Conservation (phyloP, 2,888 invertebrate species). For the Andrena minutula region DNA sequence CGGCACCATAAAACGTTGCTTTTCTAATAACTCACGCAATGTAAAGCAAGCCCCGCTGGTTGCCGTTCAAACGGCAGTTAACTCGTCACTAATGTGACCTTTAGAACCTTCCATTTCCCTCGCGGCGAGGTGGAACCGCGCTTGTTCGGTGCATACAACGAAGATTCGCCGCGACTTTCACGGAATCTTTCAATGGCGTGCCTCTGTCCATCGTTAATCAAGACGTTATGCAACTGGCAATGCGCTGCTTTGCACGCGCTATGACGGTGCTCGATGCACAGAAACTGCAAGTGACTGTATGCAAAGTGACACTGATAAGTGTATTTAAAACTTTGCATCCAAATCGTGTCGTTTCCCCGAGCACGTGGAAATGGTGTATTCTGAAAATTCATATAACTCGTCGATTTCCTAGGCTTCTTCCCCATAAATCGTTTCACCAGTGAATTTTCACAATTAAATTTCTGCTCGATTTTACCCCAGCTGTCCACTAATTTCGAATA, state of each 20-base stretch:
- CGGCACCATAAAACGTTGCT: neutral
- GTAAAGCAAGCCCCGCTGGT: neutral
- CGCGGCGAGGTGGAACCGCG: neutral
- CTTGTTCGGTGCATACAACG: neutral
- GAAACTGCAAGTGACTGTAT: too few relatives aligned
- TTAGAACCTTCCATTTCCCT: slow-evolving; percentile 40
- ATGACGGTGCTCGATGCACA: neutral
- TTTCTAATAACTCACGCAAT: slow-evolving; percentile 24
- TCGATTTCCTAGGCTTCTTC: too few relatives aligned
- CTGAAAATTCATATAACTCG: too few relatives aligned
- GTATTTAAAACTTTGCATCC: too few relatives aligned
- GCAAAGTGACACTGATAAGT: too few relatives aligned
- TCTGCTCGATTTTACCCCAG: too few relatives aligned
- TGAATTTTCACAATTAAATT: too few relatives aligned
- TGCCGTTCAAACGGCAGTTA: slow-evolving; percentile 25
- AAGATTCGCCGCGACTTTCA: slow-evolving; percentile 51
- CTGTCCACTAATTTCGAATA: too few relatives aligned
- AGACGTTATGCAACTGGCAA: slow-evolving; percentile 56
- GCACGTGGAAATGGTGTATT: too few relatives aligned
- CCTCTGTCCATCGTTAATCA: slow-evolving; percentile 51
- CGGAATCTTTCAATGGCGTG: slow-evolving; percentile 45
- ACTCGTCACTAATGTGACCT: slow-evolving; percentile 41
- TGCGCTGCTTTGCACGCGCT: neutral
- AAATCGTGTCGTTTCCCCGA: too few relatives aligned
- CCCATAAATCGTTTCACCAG: too few relatives aligned